Conservation (phyloP, 2,113 vertebrate species). For the Eublepharis macularius region DNA sequence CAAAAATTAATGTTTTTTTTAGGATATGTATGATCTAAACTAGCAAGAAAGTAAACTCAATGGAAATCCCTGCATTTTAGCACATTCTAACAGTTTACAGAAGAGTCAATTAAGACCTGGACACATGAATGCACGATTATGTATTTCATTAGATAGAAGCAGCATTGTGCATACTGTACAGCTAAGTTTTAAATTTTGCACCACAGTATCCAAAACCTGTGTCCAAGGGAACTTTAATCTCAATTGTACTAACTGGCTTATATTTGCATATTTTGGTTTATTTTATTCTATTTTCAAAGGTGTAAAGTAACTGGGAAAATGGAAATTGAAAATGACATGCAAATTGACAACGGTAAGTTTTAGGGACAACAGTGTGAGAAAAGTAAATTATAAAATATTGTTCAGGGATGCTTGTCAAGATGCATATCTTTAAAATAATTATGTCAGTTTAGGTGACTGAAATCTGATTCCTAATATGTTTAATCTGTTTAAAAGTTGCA, state of each 20-base stretch:
- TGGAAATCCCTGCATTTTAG: not conserved
- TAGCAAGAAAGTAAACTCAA: not conserved
- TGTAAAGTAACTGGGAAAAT: not conserved
- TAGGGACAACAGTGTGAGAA: not conserved
- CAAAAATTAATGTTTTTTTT: not conserved
- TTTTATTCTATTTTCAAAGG: not conserved
- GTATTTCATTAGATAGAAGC: not conserved
- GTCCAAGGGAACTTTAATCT: not conserved
- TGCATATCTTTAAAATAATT: not conserved
- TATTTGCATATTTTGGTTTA: not conserved
- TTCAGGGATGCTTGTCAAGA: not conserved
- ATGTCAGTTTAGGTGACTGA: not conserved
- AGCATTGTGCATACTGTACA: not conserved
- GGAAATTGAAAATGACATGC: not conserved
- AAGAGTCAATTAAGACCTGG: not conserved
- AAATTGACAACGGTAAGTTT: not conserved
- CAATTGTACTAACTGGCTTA: not conserved
- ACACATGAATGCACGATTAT: not conserved
- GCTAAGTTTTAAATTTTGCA: not conserved
- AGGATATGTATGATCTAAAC: not conserved
- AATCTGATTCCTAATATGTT: no score
- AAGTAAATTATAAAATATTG: not conserved
- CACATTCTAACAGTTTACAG: not conserved
- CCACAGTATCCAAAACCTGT: not conserved
- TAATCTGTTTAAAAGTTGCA: no score